These are phyloP conservation scores for Notodonta dromedarius DNA, from an alignment of 2,888 invertebrate species.

Conservation along the genomic window DNA sequence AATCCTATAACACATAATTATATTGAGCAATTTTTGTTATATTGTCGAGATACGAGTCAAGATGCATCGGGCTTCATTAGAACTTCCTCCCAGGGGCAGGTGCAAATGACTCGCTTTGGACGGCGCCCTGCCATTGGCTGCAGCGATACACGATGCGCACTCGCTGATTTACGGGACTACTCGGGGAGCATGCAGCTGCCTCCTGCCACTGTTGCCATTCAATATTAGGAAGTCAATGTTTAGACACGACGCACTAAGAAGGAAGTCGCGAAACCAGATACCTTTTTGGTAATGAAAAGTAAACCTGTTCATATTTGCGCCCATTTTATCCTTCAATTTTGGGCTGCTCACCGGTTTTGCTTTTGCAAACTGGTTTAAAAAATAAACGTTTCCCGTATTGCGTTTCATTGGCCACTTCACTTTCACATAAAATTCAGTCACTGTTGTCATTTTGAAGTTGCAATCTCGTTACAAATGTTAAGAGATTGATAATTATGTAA, in stretches of 20 bases:
- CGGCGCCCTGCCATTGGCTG: slow-evolving; percentile 54
- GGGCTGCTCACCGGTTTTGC: background rate
- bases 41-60: slow-evolving; percentile 26
- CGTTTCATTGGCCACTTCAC: background rate
- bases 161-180: slow-evolving; percentile 62
- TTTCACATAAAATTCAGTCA: slow-evolving; percentile 1
- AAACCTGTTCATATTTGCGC: background rate
- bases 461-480: background rate
- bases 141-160: slow-evolving; percentile 65
- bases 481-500: background rate
- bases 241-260: slow-evolving; percentile 58
- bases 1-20: background rate
- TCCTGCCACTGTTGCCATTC: slow-evolving; percentile 46
- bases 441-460: background rate
- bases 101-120: slow-evolving; percentile 55
- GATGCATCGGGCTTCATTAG: slow-evolving; percentile 57
- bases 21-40: background rate
- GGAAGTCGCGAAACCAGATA: slow-evolving; percentile 56
- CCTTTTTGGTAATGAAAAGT: slow-evolving; percentile 16
- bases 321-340: background rate
- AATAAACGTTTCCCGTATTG: background rate
- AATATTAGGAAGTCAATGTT: slow-evolving; percentile 64
- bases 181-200: slow-evolving; percentile 62
- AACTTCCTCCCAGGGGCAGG: slow-evolving; percentile 74
- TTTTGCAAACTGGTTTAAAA: background rate